Evolutionary conservation across 2,113 vertebrate genomes (phyloP), one percentile per base, ranked within the genome.

Genomic region (Takifugu bimaculatus): DNA sequence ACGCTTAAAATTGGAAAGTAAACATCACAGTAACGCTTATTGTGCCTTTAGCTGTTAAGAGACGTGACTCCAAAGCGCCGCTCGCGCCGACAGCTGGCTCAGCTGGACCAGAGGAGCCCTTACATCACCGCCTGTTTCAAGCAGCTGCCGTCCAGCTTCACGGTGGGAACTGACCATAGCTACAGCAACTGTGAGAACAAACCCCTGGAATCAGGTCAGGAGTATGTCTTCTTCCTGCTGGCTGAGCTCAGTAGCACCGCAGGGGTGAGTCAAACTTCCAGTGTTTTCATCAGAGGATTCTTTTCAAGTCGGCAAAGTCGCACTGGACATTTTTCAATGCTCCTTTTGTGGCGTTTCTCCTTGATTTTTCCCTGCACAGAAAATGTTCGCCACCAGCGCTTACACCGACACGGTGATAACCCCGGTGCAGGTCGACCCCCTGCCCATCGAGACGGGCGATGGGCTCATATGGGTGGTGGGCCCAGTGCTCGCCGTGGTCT

Each of bases 401-500:
- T 98, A 95, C 79, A 96, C 95, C 0, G 94, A 98, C 77, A 90
- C 91, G 9, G 91, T 98, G 87, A 90, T 90, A 71, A 90, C 93
- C 67, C 94, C 95, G 1, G 93, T 90, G 0, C 89, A 92, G 58
- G 88, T 91, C 0, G 91, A 94, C 65, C 93, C 93, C 0, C 91
- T 92, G 81, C 93, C 94, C 14, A 77, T 94, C 0, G 96, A 99
- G 0, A 69, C 79, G 1, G 94, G 95, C 0, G 97, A 99, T 42
- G 96, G 96, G 12, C 93, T 98, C n/a, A 96, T 99, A 85, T 99
- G 97, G 97, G 96, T 99, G 84, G 93, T 98, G 0, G 97, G 97
- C 42, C 97, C 97, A 0, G 96, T 99, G 39, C 86, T 99, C 57
- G 97, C 97, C 0, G 97, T 99, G 65, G 94, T 99, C 64, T 98